Evolutionary conservation across 2,113 vertebrate genomes (phyloP).

Genomic region (Acanthisitta chloris): DNA sequence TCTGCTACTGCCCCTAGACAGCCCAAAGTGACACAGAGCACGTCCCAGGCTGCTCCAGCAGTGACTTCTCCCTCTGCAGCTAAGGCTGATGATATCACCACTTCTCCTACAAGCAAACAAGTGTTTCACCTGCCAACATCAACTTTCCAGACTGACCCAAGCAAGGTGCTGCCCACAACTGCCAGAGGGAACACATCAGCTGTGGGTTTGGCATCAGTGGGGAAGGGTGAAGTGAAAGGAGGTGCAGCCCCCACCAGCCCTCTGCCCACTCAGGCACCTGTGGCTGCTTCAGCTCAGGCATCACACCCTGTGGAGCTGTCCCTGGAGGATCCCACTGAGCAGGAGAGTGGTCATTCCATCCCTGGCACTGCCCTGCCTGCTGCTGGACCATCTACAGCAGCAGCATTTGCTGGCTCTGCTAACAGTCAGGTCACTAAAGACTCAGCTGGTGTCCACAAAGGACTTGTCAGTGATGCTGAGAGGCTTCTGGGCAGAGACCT

Average conservation of each 20-base stretch:
- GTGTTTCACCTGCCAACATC: background rate
- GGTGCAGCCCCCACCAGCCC: background rate
- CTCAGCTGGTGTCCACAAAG: background rate
- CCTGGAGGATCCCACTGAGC: fast-evolving
- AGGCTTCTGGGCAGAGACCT: background rate
- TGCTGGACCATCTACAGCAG: background rate
- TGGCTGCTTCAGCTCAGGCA: background rate
- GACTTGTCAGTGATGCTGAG: background rate
- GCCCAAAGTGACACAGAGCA: fast-evolving
- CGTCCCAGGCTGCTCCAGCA: background rate
- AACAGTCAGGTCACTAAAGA: background rate
- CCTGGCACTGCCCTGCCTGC: fast-evolving
- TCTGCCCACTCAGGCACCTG: fast-evolving
- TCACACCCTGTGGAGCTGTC: background rate
- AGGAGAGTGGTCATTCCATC: background rate
- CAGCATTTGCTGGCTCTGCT: background rate
- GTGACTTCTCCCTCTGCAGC: background rate
- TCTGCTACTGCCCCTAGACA: background rate
- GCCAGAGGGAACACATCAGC: fast-evolving
- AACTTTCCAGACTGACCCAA: fast-evolving
- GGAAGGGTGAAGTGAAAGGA: background rate
- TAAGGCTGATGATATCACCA: fast-evolving
- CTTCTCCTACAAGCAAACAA: fast-evolving
- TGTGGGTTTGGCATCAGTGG: fast-evolving
- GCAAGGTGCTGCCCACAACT: fast-evolving